Conservation (phyloP, 2,888 invertebrate species). For the Drepanosiphum platanoidis region DNA sequence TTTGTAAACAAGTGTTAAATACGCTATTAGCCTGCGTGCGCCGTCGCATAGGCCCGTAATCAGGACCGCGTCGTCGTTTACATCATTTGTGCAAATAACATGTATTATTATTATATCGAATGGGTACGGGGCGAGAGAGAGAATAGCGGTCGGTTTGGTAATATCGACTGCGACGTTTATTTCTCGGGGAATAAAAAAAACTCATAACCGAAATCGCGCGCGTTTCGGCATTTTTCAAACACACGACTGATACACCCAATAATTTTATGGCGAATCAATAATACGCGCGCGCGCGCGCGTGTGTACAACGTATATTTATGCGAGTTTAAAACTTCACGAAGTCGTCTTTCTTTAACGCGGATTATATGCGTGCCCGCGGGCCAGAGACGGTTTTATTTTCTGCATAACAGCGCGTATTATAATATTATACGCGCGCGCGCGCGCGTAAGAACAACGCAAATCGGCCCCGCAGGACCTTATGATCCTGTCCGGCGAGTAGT, state of each 20-base stretch:
- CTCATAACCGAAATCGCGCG: background rate
- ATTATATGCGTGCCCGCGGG: background rate
- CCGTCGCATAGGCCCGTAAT: background rate
- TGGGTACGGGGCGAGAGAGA: too few relatives aligned
- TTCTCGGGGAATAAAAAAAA: background rate
- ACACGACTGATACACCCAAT: background rate
- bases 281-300: too few relatives aligned
- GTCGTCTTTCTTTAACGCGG: background rate
- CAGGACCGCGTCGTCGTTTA: background rate
- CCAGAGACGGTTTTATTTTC: background rate
- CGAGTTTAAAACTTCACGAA: background rate
- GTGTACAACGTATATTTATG: too few relatives aligned
- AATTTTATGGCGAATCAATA: constrained; percentile 47
- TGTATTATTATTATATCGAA: background rate
- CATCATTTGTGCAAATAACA: constrained; percentile 27
- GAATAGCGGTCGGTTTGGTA: background rate
- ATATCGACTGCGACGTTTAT: background rate
- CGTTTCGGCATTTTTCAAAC: background rate
- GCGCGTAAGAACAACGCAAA: background rate
- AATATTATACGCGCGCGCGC: background rate
- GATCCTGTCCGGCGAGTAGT: constrained; percentile 4
- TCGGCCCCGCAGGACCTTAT: background rate
- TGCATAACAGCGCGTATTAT: background rate
- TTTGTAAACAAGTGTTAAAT: background rate
- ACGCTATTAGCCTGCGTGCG: background rate